Base-by-base conservation (phyloP, 2,797 vertebrate species). In the Perodicticus potto region DNA sequence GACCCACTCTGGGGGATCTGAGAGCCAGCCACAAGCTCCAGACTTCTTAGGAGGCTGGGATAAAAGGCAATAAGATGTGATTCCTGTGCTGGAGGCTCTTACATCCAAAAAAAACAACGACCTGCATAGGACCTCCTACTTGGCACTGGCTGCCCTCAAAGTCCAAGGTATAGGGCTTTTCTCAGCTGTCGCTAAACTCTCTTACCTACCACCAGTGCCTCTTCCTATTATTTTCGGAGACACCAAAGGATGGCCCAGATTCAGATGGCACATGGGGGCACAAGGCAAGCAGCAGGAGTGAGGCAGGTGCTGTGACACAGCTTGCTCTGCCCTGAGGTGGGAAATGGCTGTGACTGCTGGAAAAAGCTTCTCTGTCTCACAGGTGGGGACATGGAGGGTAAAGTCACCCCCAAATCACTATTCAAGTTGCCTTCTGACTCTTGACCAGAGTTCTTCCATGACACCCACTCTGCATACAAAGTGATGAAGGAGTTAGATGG, bases 191-290 rank as follows among this genome's bases (percentile, higher is more conserved):
- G 16, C 63, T 32, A 37, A 82, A 14, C 45, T 72, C 83, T 40
- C 78, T 67, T 27, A 59, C 32, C n/a, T 70, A 49, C 55, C 23
- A 43, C 23, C 57, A 27, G 59, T 20, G 53, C 37, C 37, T 43
- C 13, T 32, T 70, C 65, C 88, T 40, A 59, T 81, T 69, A 22
- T 78, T 90, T 81, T 83, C 89, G 32, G 55, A 76, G 82, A 80
- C 34, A 12, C 11, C 65, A 37, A 61, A 69, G 49, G 19, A 53
- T 13, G 14, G 34, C 32, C 55, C 5, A 7, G 23, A 23, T 0
- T 16, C 82, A 57, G 32, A 59, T 7, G 61, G 93, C 43, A 8
- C 0, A 0, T 19, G 61, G 27, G 27, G 53, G 20, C 57, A 22
- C 0, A 5, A 70, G 59, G 45, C 43, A 37, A 59, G 11, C 27